phyloP scores from a whole-genome alignment of 2,888 invertebrate genomes.

The Tiliacea citrago region DNA sequence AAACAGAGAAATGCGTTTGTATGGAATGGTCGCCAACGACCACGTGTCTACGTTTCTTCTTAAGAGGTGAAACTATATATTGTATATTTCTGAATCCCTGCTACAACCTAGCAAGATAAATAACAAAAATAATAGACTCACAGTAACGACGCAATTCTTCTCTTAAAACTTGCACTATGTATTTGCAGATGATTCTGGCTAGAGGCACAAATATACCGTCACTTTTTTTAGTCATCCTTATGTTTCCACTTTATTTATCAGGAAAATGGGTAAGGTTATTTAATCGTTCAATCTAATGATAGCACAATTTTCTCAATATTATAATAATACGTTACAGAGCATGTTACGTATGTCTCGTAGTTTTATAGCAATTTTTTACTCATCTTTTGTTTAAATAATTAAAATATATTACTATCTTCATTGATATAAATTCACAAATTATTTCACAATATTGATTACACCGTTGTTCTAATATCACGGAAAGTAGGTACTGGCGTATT shows the following conservation, averaged over 20 bases:
- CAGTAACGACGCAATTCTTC: slow-evolving; percentile 73
- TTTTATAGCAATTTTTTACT: background rate
- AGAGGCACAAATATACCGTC: slow-evolving; percentile 77
- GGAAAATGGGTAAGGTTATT: background rate
- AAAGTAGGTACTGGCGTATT: slow-evolving; percentile 32
- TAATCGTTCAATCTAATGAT: background rate
- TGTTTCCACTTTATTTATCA: background rate
- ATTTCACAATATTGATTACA: slow-evolving; percentile 25
- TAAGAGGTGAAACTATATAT: background rate
- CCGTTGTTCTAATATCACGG: slow-evolving; percentile 36
- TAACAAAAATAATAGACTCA: slow-evolving; percentile 69
- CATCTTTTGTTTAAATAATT: background rate
- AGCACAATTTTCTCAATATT: background rate
- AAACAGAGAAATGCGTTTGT: background rate
- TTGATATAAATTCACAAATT: slow-evolving; percentile 14
- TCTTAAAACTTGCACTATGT: slow-evolving; percentile 76
- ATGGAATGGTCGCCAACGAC: background rate
- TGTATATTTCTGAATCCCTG: background rate
- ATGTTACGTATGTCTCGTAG: background rate
- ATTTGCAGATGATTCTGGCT: slow-evolving; percentile 75
- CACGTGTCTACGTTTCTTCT: background rate
- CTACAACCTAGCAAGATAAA: slow-evolving; percentile 32
- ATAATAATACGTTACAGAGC: background rate
- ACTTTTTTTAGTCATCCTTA: slow-evolving; percentile 81
- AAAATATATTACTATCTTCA: background rate